Conservation (phyloP, 2,888 invertebrate genomes). For the Julus scandinavius region DNA sequence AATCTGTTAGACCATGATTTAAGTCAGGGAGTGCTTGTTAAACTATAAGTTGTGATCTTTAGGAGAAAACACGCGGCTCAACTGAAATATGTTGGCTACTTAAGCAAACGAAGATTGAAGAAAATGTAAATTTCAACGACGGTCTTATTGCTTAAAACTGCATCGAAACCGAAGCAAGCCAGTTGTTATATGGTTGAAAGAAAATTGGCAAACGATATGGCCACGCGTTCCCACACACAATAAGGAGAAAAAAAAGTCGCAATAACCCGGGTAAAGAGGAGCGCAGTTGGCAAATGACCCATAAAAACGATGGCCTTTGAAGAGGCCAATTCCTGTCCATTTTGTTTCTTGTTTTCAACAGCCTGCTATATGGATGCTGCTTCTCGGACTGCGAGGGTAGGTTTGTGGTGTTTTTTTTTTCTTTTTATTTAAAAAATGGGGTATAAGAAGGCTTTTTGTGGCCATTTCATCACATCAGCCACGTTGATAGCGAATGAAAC, state of each 20-base stretch:
- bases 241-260: not conserved
- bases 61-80: not conserved
- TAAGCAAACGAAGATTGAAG: slow-evolving; percentile 3
- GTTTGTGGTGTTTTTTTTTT: not conserved
- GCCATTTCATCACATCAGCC: not conserved
- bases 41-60: too few species aligned
- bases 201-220: slow-evolving; percentile 18
- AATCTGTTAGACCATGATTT: too few species aligned
- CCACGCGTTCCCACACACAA: slow-evolving; percentile 23
- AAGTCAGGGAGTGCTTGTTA: too few species aligned
- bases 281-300: slow-evolving; percentile 39
- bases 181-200: not conserved
- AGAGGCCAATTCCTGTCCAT: slow-evolving; percentile 45
- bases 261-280: slow-evolving; percentile 21
- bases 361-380: not conserved
- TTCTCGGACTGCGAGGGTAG: not conserved
- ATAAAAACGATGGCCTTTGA: slow-evolving; percentile 47
- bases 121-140: not conserved
- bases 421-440: not conserved
- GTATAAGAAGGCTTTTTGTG: not conserved
- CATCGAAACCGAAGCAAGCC: not conserved
- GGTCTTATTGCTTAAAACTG: slow-evolving; percentile 1
- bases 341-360: slow-evolving; percentile 40
- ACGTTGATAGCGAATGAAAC: not conserved
- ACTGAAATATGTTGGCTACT: not conserved